Conservation (phyloP, 2,113 vertebrate genomes). For the Microcebus lehilahytsara region DNA sequence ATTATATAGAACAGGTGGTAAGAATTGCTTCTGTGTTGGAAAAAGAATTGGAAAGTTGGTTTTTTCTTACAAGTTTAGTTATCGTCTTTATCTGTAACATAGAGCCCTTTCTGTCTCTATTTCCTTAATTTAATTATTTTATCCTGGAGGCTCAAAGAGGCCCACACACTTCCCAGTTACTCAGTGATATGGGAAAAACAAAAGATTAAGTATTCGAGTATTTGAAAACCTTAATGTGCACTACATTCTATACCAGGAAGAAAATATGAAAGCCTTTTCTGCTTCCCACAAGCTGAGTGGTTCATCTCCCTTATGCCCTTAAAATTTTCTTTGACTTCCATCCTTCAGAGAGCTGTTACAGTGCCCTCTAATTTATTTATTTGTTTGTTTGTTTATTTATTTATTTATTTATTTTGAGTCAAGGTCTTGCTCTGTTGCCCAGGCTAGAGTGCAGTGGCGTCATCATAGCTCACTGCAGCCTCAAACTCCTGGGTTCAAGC, state of each 20-base stretch:
- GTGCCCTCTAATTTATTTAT: neutral
- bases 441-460: no score
- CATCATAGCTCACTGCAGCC: no score
- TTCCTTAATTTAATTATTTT: constrained; percentile 8
- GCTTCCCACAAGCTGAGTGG: neutral
- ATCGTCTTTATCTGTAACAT: neutral
- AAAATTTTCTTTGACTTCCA: neutral
- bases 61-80: neutral
- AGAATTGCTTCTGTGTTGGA: constrained; percentile 1
- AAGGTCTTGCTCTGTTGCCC: no score
- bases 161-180: neutral
- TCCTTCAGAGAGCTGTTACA: neutral
- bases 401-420: no score
- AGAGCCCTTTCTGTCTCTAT: neutral
- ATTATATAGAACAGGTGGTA: neutral
- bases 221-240: constrained; percentile 17
- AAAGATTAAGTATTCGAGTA: constrained; percentile 20
- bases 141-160: neutral
- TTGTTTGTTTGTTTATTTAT: no score
- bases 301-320: neutral
- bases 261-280: constrained; percentile 16
- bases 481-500: no score
- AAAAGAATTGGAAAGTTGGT: constrained; percentile 6
- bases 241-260: neutral
- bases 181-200: neutral